Conservation (phyloP, 2,888 invertebrate species). For the Liodrosophila aerea region DNA sequence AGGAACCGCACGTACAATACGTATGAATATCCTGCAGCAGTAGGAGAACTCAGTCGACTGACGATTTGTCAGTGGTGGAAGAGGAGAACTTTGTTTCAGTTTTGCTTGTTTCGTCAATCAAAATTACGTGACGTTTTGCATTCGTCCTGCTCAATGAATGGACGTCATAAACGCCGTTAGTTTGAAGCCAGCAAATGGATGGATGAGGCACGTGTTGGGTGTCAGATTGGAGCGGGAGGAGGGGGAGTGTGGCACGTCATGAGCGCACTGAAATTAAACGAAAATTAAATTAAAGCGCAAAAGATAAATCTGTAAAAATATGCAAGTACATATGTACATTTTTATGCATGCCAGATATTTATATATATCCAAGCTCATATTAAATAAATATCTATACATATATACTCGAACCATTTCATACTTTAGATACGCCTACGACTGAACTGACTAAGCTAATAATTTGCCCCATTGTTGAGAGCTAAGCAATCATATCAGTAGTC, state of each 20-base stretch:
- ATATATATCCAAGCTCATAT: no score
- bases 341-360: no score
- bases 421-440: no score
- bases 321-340: no score
- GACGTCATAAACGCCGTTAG: constrained; percentile 44
- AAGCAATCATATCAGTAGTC: no score
- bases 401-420: no score
- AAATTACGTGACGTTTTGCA: constrained; percentile 68
- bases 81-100: constrained; percentile 44
- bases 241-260: background rate
- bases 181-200: background rate
- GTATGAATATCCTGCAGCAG: constrained; percentile 33
- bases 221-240: background rate
- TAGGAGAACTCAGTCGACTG: constrained; percentile 28
- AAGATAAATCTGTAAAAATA: background rate
- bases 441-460: no score
- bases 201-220: constrained; percentile 17
- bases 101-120: constrained; percentile 73
- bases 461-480: no score
- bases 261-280: no score
- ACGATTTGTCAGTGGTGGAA: constrained; percentile 54
- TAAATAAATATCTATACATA: no score
- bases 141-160: constrained; percentile 42
- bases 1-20: constrained; percentile 41
- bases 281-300: no score